Evolutionary conservation across 2,113 vertebrate genomes (phyloP), one percentile per base, ranked within the genome.

Genomic region (Labeo catla): DNA sequence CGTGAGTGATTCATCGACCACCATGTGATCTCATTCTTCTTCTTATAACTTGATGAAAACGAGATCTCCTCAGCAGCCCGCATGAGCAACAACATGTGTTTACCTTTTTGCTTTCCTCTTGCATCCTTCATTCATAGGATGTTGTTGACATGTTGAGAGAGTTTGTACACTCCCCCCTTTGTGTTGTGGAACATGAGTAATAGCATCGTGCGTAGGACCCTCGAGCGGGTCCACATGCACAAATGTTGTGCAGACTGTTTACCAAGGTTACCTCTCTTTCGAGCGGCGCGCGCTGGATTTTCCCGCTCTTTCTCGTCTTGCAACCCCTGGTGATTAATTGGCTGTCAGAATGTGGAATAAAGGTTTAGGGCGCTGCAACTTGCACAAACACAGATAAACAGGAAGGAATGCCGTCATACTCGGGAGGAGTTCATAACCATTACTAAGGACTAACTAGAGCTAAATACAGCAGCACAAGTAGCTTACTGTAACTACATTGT

Each of bases 351-450:
- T 34, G 73, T 21, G n/a, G 66, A 23, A 72, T 21, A 72, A 36
- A 68, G 66, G 50, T 59, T 73, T 74, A 72, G 72, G 28, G 83
- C 8, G 43, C 52, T 45, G 54, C 28, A 65, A 65, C 57, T 65
- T 65, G 83, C 36, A 12, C 16, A 77, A 85, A n/a, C 70, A 63
- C 50, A 45, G 70, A 45, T 76, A 76, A 61, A 73, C 72, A 76
- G 49, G 28, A 45, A 47, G 50, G 28, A 10, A 45, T 49, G 57
- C 57, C 12, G 2, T 77, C 21, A 77, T 59, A 59, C 49, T 10
- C 9, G 15, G 70, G 21, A 76, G 16, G 83, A 54, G 50, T 77
- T 54, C 28, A 54, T 23, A 54, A 10, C 19, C 4, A 72, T 72
- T 72, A 2, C 39, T 72, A 19, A 0, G 65, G 68, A 72, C 4